A percentile compares a stretch with the other conserved stretches of the same genome.
Evolutionary conservation across 2,888 invertebrate genomes (phyloP).

Genomic region (Lasioglossum malachurum): DNA sequence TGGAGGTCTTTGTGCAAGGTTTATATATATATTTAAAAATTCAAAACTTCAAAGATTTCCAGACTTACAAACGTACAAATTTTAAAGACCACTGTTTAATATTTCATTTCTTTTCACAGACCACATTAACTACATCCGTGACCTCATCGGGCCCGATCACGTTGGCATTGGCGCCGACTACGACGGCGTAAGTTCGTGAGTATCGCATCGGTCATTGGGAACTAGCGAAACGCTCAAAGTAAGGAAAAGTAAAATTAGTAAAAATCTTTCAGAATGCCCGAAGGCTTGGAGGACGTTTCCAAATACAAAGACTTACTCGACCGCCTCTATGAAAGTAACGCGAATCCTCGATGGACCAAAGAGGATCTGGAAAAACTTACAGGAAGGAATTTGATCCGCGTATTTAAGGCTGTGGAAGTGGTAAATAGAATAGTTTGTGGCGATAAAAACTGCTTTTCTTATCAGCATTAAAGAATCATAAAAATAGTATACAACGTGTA

Average conservation of each 20-base stretch:
- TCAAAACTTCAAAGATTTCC: background rate
- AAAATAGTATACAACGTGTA: background rate
- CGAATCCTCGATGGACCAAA: constrained; percentile 82
- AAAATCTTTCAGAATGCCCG: constrained; percentile 81
- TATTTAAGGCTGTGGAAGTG: constrained; percentile 83
- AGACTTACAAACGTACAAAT: background rate
- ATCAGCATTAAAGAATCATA: background rate
- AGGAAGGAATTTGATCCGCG: constrained; percentile 85
- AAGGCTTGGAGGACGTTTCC: constrained; percentile 86
- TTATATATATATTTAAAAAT: background rate
- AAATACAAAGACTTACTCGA: constrained; percentile 86
- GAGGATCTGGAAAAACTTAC: constrained; percentile 85
- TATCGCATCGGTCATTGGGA: constrained; percentile 19
- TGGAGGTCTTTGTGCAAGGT: background rate
- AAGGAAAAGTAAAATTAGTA: background rate
- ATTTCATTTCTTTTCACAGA: constrained; percentile 77
- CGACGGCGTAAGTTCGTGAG: constrained; percentile 85
- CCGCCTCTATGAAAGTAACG: constrained; percentile 78
- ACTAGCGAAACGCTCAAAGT: background rate
- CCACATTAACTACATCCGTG: constrained; percentile 86
- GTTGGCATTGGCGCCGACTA: constrained; percentile 86
- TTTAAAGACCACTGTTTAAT: background rate
- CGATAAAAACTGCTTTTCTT: background rate
- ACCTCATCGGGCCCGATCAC: constrained; percentile 85
- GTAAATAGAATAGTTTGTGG: constrained; percentile 54